Evolutionary conservation across 2,888 invertebrate species (phyloP).

Genomic region (Bibio marci): DNA sequence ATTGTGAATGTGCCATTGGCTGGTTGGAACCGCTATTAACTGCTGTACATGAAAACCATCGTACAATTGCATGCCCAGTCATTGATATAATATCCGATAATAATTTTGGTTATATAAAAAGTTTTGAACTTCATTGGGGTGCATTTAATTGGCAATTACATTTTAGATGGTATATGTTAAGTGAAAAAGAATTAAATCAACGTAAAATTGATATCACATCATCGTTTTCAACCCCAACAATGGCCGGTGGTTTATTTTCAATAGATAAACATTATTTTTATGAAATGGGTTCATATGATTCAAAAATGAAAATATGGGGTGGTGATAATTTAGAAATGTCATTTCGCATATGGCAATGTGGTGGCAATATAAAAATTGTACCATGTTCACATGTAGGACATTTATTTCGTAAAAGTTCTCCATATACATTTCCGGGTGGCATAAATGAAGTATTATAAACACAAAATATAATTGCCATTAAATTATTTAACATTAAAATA

Average conservation of each 20-base stretch:
- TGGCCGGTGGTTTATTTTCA: slow-evolving; percentile 81
- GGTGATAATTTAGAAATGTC: slow-evolving; percentile 96
- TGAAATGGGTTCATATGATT: slow-evolving; percentile 72
- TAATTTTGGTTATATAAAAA: slow-evolving; percentile 86
- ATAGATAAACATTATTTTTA: slow-evolving; percentile 76
- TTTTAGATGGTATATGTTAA: slow-evolving; percentile 57
- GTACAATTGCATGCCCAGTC: slow-evolving; percentile 40
- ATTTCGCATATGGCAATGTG: slow-evolving; percentile 92
- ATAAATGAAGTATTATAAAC: slow-evolving; percentile 46
- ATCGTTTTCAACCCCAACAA: slow-evolving; percentile 69
- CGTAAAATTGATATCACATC: slow-evolving; percentile 55
- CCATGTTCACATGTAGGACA: slow-evolving; percentile 91
- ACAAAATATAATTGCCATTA: no score
- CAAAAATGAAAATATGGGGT: slow-evolving; percentile 66
- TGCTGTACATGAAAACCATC: slow-evolving; percentile 28
- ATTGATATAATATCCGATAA: slow-evolving; percentile 93
- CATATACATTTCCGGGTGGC: slow-evolving; percentile 90
- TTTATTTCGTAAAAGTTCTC: slow-evolving; percentile 80
- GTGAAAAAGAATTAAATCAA: slow-evolving; percentile 36
- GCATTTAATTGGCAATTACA: slow-evolving; percentile 97
- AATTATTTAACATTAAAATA: no score
- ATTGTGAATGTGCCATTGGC: slow-evolving; percentile 79
- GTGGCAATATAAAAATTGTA: slow-evolving; percentile 75
- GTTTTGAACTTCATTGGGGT: slow-evolving; percentile 93
- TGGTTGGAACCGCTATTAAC: slow-evolving; percentile 62